Percentiles rank a stretch among this genome's conserved stretches.
Evolutionary conservation across 2,797 vertebrate genomes (phyloP).

Genomic region (Danio kyathit): DNA sequence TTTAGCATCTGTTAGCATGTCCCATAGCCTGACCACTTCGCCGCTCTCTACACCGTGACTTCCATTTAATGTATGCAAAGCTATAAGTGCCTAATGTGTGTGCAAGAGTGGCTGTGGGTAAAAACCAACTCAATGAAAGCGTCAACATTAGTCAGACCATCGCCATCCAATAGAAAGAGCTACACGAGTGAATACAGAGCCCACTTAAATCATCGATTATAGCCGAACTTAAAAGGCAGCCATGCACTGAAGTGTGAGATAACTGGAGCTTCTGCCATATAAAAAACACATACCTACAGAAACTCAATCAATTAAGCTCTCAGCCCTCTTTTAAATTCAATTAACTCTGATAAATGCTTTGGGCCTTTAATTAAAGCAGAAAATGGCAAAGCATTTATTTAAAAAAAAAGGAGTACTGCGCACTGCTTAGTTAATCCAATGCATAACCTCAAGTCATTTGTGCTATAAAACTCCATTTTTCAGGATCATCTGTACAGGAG

Average conservation of each 20-base stretch:
- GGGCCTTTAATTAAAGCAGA: constrained; percentile 61
- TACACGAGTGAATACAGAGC: neutral
- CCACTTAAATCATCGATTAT: constrained; percentile 42
- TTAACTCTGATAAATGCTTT: constrained; percentile 59
- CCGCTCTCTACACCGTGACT: neutral
- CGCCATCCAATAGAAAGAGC: constrained; percentile 40
- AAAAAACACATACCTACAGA: constrained; percentile 38
- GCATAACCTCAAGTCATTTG: constrained; percentile 20
- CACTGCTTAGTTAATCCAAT: constrained; percentile 29
- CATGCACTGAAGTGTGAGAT: constrained; percentile 47
- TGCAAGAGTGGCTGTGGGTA: neutral
- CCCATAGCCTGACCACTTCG: neutral
- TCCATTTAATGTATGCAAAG: neutral
- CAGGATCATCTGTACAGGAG: constrained; percentile 20
- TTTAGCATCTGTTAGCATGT: neutral
- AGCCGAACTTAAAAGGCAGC: constrained; percentile 15
- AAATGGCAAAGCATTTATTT: constrained; percentile 50
- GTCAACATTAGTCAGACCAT: constrained; percentile 35
- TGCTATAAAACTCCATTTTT: constrained; percentile 5
- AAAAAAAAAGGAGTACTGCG: neutral
- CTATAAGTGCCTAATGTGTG: neutral
- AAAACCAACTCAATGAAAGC: constrained; percentile 32
- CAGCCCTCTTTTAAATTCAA: constrained; percentile 57
- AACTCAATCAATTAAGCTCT: constrained; percentile 41
- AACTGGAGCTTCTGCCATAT: constrained; percentile 20